Evolutionary conservation across 1,140 invertebrate genomes (phyloP).

Genomic region (Aphaenogaster ashmeadi): DNA sequence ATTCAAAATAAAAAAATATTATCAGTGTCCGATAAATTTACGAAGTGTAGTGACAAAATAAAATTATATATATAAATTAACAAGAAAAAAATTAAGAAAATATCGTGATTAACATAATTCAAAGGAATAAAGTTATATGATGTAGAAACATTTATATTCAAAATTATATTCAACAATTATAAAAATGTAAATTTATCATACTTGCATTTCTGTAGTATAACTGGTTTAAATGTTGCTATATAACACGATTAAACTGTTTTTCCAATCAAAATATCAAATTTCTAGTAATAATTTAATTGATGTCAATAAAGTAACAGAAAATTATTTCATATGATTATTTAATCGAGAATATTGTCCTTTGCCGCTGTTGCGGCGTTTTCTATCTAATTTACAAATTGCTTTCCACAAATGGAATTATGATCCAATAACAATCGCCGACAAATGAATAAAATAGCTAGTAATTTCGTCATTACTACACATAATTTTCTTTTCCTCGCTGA

Average conservation of each 20-base stretch:
- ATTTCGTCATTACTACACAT: constrained; percentile 1
- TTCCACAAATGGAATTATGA: background rate
- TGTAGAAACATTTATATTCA: background rate
- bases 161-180: background rate
- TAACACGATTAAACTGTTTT: background rate
- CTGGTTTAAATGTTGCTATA: background rate
- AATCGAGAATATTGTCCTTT: constrained; percentile 20
- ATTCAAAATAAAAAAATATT: background rate
- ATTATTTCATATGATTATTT: constrained; percentile 20
- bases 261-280: background rate
- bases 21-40: background rate
- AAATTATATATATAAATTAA: background rate
- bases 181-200: background rate
- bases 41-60: background rate
- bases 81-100: background rate
- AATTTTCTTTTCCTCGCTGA: background rate
- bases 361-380: background rate
- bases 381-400: constrained; percentile 24
- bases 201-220: background rate
- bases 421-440: constrained; percentile 1
- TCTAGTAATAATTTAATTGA: background rate
- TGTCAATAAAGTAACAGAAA: background rate
- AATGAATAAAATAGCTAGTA: constrained; percentile 20
- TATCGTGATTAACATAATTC: background rate
- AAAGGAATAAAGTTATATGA: background rate